Evolutionary conservation across 2,113 vertebrate genomes (phyloP).

Genomic region (Oreotrochilus melanogaster): DNA sequence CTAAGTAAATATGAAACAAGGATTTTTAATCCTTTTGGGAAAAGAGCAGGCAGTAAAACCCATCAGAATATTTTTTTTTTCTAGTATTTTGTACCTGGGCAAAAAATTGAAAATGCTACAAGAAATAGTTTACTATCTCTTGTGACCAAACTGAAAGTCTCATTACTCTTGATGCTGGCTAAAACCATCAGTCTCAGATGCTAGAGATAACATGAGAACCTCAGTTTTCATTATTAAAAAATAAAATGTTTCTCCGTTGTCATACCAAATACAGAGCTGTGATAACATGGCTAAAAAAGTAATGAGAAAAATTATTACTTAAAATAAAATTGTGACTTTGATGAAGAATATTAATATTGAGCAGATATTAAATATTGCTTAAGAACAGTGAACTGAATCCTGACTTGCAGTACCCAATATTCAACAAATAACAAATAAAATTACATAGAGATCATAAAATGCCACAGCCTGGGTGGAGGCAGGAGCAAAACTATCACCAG

Average conservation of each 20-base stretch:
- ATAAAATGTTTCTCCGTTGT: conserved; percentile 21
- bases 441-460: neutral
- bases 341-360: conserved; percentile 38
- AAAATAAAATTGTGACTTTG: conserved; percentile 17
- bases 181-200: conserved; percentile 23
- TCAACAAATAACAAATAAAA: neutral
- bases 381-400: neutral
- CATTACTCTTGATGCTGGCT: conserved; percentile 35
- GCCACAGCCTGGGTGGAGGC: neutral
- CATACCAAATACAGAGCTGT: neutral
- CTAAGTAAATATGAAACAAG: conserved; percentile 4
- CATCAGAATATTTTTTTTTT: conserved; percentile 23
- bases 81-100: conserved; percentile 8
- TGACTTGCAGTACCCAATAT: neutral
- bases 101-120: conserved; percentile 39
- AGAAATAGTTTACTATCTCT: conserved; percentile 23
- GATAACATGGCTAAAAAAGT: neutral
- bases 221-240: conserved; percentile 37
- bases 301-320: neutral
- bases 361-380: neutral
- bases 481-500: neutral
- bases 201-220: neutral
- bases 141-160: conserved; percentile 23
- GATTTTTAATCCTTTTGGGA: conserved; percentile 21
- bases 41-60: conserved; percentile 8